These are phyloP conservation scores for Sardina pilchardus DNA, from an alignment of 2,113 vertebrate species.

Conservation along the genomic window DNA sequence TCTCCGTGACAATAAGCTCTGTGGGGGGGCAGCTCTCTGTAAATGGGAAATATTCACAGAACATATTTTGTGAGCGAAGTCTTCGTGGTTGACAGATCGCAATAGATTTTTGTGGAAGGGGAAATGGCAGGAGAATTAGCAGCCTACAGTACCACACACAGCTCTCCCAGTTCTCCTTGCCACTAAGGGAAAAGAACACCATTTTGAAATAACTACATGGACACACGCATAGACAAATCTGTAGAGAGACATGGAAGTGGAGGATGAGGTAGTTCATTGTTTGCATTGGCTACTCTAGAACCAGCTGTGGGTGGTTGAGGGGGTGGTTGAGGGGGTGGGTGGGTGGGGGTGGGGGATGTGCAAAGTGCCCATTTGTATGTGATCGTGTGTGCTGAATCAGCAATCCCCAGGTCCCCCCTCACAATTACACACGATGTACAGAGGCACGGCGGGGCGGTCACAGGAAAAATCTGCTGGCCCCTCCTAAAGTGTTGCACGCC, in stretches of 20 bases:
- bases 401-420: constrained; percentile 11
- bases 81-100: neutral
- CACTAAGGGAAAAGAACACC: constrained; percentile 8
- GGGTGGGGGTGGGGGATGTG: constrained; percentile 1
- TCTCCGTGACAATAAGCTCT: neutral
- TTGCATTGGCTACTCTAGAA: constrained; percentile 35
- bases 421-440: constrained; percentile 25
- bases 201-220: constrained; percentile 29
- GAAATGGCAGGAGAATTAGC: neutral
- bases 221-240: constrained; percentile 13
- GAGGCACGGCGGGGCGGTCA: no score
- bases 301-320: constrained; percentile 33
- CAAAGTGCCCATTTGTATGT: constrained; percentile 19
- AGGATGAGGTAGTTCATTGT: neutral
- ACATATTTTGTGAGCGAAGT: neutral
- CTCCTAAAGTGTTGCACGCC: constrained; percentile 4
- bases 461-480: constrained; percentile 19
- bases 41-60: neutral
- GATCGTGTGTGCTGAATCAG: constrained; percentile 44
- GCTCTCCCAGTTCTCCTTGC: neutral
- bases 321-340: neutral
- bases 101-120: neutral
- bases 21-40: neutral
- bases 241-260: neutral
- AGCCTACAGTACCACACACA: neutral